phyloP scores from a whole-genome alignment of 2,888 invertebrate species.

The Neuroscelio doddi region DNA sequence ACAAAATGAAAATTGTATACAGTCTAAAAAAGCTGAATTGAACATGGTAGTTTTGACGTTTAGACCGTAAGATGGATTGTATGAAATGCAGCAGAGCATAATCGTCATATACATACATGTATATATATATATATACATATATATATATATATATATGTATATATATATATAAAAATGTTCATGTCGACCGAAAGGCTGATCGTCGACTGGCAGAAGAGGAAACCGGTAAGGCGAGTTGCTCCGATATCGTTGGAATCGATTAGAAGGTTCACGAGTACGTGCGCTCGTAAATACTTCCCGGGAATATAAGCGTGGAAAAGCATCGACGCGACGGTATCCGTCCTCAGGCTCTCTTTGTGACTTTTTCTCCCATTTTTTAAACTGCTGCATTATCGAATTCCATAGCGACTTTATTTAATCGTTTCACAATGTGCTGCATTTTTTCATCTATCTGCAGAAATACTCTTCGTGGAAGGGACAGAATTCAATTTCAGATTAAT shows the following conservation, averaged over 20 bases:
- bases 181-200: conserved; percentile 27
- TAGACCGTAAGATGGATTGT: conserved; percentile 9
- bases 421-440: conserved; percentile 40
- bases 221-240: conserved; percentile 56
- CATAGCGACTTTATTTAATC: conserved; percentile 50
- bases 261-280: conserved; percentile 46
- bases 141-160: conserved; percentile 20
- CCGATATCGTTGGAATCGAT: conserved; percentile 60
- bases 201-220: conserved; percentile 43
- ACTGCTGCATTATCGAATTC: conserved; percentile 34
- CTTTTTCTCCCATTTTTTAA: conserved; percentile 28
- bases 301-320: conserved; percentile 37
- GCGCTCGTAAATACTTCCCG: conserved; percentile 53
- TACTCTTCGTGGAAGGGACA: conserved; percentile 4
- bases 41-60: neutral
- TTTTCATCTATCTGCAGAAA: conserved; percentile 4
- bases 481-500: conserved; percentile 30
- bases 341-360: conserved; percentile 26
- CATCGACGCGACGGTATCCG: conserved; percentile 10
- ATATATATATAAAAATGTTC: conserved; percentile 28
- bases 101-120: conserved; percentile 22
- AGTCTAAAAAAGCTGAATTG: too few species aligned
- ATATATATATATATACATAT: conserved; percentile 26
- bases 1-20: too few species aligned
- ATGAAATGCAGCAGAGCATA: conserved; percentile 6